A percentile compares a stretch with the other conserved stretches of the same genome.
Conservation (phyloP, 2,888 invertebrate genomes). For the Scelioninae gen. 2 region DNA sequence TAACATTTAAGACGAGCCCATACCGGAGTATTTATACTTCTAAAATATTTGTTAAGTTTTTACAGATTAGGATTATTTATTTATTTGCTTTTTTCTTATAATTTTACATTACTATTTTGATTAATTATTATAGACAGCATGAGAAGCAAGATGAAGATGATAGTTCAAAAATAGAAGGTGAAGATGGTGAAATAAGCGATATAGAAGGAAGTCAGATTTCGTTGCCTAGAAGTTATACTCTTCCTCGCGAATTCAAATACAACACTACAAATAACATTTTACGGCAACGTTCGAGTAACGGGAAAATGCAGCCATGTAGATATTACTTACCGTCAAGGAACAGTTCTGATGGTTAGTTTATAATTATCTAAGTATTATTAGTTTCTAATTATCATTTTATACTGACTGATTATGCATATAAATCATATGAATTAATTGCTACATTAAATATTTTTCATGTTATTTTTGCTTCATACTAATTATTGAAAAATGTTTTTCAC, state of each 20-base stretch:
- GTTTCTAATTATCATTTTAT: neutral
- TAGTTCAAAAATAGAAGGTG: conserved; percentile 65
- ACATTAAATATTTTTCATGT: too few species aligned
- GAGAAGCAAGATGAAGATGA: conserved; percentile 62
- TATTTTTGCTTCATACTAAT: too few species aligned
- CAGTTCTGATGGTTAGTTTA: conserved; percentile 86
- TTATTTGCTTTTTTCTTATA: too few species aligned
- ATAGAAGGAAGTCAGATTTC: conserved; percentile 81
- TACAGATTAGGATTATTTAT: too few species aligned
- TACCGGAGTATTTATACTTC: too few species aligned
- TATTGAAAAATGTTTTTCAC: too few species aligned
- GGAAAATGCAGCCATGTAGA: conserved; percentile 75
- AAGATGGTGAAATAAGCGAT: conserved; percentile 72
- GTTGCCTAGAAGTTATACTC: conserved; percentile 88
- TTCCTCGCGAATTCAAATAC: conserved; percentile 91
- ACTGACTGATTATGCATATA: too few species aligned
- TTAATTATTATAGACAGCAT: conserved; percentile 53
- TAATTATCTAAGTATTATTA: neutral
- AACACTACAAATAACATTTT: conserved; percentile 67
- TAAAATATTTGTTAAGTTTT: too few species aligned
- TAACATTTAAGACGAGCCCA: too few species aligned
- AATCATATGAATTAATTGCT: too few species aligned
- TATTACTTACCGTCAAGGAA: conserved; percentile 88
- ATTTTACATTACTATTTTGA: neutral
- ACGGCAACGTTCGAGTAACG: conserved; percentile 78